A percentile compares a stretch with the other conserved stretches of the same genome.
phyloP scores from a whole-genome alignment of 2,113 vertebrate species.

The Oxyruncus cristatus region DNA sequence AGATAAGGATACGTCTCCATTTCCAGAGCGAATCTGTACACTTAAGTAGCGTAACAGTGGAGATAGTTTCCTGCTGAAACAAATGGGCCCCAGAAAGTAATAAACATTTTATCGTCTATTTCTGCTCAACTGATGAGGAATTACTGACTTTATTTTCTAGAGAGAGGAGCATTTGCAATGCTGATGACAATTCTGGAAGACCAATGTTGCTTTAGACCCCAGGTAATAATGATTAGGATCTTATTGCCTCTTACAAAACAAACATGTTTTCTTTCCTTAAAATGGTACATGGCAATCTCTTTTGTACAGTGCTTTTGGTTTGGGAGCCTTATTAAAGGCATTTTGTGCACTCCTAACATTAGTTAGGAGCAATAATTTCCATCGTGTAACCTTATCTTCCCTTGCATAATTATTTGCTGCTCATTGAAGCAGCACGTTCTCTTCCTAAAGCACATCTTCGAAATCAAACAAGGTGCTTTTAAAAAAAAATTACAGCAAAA shows the following conservation, averaged over 20 bases:
- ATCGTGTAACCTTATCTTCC: not conserved
- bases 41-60: not conserved
- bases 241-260: not conserved
- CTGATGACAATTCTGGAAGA: not conserved
- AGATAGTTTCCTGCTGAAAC: not conserved
- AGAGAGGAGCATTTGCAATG: not conserved
- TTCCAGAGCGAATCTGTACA: conserved; percentile 17
- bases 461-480: not conserved
- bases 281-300: not conserved
- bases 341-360: not conserved
- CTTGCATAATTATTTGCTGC: not conserved
- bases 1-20: not conserved
- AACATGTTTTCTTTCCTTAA: not conserved
- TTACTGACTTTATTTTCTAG: not conserved
- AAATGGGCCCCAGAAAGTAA: not conserved
- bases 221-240: not conserved
- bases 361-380: not conserved
- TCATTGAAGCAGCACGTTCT: not conserved
- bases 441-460: not conserved
- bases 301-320: not conserved
- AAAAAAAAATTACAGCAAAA: not conserved
- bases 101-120: not conserved
- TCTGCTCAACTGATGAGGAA: not conserved
- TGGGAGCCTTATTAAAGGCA: not conserved
- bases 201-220: not conserved